Conservation (phyloP, 2,113 vertebrate genomes). For the Sinosuthora webbiana region DNA sequence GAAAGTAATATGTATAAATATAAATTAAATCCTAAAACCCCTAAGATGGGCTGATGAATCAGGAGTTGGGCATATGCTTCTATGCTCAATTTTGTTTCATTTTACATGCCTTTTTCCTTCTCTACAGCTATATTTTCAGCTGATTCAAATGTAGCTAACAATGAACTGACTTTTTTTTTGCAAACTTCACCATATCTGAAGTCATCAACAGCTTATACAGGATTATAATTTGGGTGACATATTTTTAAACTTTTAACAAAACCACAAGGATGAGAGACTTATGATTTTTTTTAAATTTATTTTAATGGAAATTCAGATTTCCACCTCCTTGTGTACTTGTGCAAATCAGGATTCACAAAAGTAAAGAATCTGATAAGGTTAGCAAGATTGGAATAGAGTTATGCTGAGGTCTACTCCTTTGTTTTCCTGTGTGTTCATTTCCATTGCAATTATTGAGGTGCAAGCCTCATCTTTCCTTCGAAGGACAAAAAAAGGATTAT, state of each 20-base stretch:
- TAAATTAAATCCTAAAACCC: background rate
- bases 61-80: background rate
- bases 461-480: background rate
- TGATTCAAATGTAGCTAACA: background rate
- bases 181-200: background rate
- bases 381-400: background rate
- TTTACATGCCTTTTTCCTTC: background rate
- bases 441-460: background rate
- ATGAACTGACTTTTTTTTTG: background rate
- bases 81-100: background rate
- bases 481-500: background rate
- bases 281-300: background rate
- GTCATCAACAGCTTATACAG: background rate
- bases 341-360: background rate
- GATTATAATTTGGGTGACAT: background rate
- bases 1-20: background rate
- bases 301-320: background rate
- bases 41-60: accelerated
- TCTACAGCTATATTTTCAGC: background rate
- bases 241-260: background rate
- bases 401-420: background rate
- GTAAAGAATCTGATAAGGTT: background rate
- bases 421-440: background rate
- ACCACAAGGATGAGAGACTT: background rate
- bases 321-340: background rate